Conservation (phyloP, 2,113 vertebrate species). For the Poecile atricapillus region DNA sequence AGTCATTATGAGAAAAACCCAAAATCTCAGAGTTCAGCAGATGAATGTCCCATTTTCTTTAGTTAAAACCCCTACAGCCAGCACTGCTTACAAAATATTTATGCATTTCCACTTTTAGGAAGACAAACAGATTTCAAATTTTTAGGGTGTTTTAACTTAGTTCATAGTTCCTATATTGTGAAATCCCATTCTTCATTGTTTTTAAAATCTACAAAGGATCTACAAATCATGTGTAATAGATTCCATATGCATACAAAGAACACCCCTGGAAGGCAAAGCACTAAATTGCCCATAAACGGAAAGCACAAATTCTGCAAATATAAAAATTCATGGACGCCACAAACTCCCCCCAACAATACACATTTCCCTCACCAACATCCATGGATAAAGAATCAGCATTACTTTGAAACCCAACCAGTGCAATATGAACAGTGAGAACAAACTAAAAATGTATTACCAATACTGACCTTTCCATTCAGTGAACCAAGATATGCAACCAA, state of each 20-base stretch:
- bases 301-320: background rate
- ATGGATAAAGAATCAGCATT: background rate
- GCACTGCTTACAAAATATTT: background rate
- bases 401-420: background rate
- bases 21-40: background rate
- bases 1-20: background rate
- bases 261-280: background rate
- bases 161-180: background rate
- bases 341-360: fast-evolving
- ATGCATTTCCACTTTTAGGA: background rate
- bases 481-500: background rate
- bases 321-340: background rate
- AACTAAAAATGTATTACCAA: background rate
- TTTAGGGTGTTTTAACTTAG: background rate
- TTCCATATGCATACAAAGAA: background rate
- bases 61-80: background rate
- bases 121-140: background rate
- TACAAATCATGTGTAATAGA: background rate
- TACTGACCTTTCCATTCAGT: background rate
- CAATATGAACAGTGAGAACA: background rate
- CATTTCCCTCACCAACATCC: background rate
- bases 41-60: background rate
- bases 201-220: background rate
- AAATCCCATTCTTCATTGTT: constrained; percentile 1
- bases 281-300: background rate